These are phyloP conservation scores for Euspilapteryx auroguttella DNA, from an alignment of 2,888 invertebrate genomes.

Conservation along the genomic window DNA sequence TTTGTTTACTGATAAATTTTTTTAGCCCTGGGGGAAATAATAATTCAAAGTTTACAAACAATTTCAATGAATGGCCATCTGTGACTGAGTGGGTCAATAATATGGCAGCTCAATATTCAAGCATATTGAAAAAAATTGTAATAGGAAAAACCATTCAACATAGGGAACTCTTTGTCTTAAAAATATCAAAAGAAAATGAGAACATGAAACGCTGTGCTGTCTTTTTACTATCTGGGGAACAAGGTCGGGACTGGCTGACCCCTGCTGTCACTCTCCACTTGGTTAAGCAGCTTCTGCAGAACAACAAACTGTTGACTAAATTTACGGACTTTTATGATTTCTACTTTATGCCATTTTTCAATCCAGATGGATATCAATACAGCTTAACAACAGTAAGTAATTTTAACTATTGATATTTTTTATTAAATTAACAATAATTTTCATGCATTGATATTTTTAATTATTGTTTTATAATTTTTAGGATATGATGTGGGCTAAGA, in stretches of 20 bases:
- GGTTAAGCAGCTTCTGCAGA: constrained; percentile 16
- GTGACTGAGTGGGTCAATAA: too few species aligned
- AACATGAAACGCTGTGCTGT: too few species aligned
- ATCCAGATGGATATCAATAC: constrained; percentile 42
- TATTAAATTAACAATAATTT: too few species aligned
- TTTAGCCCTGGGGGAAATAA: too few species aligned
- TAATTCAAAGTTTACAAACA: too few species aligned
- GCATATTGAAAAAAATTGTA: constrained; percentile 19
- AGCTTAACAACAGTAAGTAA: constrained; percentile 24
- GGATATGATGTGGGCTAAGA: constrained; percentile 34
- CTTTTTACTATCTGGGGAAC: constrained; percentile 38
- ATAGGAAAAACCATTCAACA: constrained; percentile 27
- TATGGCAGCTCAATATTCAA: too few species aligned
- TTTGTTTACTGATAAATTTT: too few species aligned
- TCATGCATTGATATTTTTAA: too few species aligned
- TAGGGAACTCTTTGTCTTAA: constrained; percentile 25
- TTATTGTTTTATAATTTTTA: too few species aligned
- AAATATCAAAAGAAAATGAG: constrained; percentile 18
- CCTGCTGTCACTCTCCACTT: constrained; percentile 26
- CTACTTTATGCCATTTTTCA: constrained; percentile 35
- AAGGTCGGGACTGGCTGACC: constrained; percentile 36
- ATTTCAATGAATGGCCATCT: too few species aligned
- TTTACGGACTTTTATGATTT: constrained; percentile 22
- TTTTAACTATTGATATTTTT: too few species aligned
- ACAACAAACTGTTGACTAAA: constrained; percentile 9